Evolutionary conservation across 2,797 vertebrate species (phyloP).

Genomic region (Masticophis lateralis): DNA sequence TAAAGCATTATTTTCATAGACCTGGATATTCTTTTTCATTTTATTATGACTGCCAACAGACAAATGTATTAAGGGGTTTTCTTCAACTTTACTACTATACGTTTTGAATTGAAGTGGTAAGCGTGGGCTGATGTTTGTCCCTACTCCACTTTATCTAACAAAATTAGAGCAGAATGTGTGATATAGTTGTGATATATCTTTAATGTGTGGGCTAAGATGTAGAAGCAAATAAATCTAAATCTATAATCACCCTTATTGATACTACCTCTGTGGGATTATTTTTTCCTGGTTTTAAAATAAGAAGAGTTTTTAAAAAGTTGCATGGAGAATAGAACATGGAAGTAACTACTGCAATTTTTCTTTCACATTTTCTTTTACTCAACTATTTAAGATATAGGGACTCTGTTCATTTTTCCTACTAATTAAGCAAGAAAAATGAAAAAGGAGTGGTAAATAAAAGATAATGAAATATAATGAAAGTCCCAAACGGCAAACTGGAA

Average conservation of each 20-base stretch:
- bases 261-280: not conserved
- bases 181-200: not conserved
- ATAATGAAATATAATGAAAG: not conserved
- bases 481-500: too few species aligned
- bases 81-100: not conserved
- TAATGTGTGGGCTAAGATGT: not conserved
- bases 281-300: not conserved
- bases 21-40: slow-evolving; percentile 17
- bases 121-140: not conserved
- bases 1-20: slow-evolving; percentile 20
- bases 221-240: not conserved
- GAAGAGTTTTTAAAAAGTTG: not conserved
- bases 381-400: not conserved
- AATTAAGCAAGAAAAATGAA: not conserved
- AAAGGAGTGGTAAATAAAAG: not conserved
- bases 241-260: not conserved
- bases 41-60: slow-evolving; percentile 1
- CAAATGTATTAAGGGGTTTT: not conserved
- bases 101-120: not conserved
- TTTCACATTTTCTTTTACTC: not conserved
- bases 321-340: not conserved
- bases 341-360: not conserved
- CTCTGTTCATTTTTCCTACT: not conserved
- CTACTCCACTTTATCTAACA: not conserved
- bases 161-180: not conserved